Base-by-base conservation (phyloP, 2,113 vertebrate genomes). In the Benitochromis conjunctus region DNA sequence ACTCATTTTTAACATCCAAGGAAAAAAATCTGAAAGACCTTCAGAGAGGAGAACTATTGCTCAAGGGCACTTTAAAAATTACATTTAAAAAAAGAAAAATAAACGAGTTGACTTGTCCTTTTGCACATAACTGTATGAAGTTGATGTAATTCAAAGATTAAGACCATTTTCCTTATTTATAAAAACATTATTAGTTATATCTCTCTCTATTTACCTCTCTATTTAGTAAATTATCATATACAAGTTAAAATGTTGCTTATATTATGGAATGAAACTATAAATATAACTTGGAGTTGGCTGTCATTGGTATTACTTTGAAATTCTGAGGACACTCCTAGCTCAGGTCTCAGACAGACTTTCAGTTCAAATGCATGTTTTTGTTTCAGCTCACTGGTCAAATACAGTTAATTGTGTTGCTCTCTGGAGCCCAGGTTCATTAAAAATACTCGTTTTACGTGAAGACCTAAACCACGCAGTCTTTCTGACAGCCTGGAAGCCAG, bases 361-460 rank as follows among this genome's bases (percentile, higher is more conserved):
- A 81, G 56, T 80, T 86, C 85, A 79, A 92, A 90, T 85, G 55
- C 87, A 79, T 80, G 81, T 90, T 91, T 90, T 79, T 74, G 53
- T 36, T 78, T 74, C 84, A 85, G 53, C 71, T 71, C 71, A 88
- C 80, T 83, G 78, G 84, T 81, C 57, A 84, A 80, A 90, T 66
- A 43, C 24, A 74, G 51, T 80, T 87, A 90, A 90, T 53, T 56
- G 60, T 16, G 11, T 34, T 26, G 58, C 66, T 64, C 24, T 31
- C 89, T 26, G 11, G 29, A 90, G 87, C 71, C 55, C 36, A 53
- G 24, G 74, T 71, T 93, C 84, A 93, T 93, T 89, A 90, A 89
- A 92, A 79, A 84, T 84, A 80, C 71, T 60, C 74, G 36, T 79
- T 90, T 85, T 78, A 89, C 10, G 71, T 3, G 6, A 86, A 86